Evolutionary conservation across 1,140 invertebrate species (phyloP).

Genomic region (Harpegnathos saltator): DNA sequence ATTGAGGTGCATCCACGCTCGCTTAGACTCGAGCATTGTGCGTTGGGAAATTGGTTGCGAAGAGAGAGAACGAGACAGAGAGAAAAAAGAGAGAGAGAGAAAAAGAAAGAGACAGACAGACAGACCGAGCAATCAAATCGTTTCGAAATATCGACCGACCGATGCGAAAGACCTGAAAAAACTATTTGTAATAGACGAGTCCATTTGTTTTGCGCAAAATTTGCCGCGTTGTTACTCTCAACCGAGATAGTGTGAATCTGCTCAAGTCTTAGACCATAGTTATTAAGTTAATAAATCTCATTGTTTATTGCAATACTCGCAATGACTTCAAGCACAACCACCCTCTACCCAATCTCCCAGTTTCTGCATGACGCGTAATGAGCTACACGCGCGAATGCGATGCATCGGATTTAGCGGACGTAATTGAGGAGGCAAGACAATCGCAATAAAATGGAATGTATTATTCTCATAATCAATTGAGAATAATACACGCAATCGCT

Average conservation of each 20-base stretch:
- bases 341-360: neutral
- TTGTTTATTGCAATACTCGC: conserved; percentile 36
- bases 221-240: conserved; percentile 24
- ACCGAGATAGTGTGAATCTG: conserved; percentile 24
- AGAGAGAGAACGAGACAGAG: neutral
- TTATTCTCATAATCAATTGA: conserved; percentile 11
- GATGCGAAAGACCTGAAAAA: conserved; percentile 42
- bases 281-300: conserved; percentile 64
- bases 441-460: conserved; percentile 16
- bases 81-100: no score
- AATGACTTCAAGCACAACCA: neutral
- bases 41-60: conserved; percentile 9
- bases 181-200: conserved; percentile 1
- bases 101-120: neutral
- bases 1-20: neutral
- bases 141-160: neutral
- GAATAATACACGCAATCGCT: neutral
- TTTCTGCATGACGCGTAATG: neutral
- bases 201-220: conserved; percentile 16
- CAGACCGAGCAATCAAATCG: neutral
- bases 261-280: conserved; percentile 45
- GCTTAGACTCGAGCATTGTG: neutral
- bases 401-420: neutral
- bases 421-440: conserved; percentile 3
- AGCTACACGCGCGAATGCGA: neutral